Base-by-base conservation (phyloP, 2,113 vertebrate genomes). In the Leptobrachium ailaonicum region DNA sequence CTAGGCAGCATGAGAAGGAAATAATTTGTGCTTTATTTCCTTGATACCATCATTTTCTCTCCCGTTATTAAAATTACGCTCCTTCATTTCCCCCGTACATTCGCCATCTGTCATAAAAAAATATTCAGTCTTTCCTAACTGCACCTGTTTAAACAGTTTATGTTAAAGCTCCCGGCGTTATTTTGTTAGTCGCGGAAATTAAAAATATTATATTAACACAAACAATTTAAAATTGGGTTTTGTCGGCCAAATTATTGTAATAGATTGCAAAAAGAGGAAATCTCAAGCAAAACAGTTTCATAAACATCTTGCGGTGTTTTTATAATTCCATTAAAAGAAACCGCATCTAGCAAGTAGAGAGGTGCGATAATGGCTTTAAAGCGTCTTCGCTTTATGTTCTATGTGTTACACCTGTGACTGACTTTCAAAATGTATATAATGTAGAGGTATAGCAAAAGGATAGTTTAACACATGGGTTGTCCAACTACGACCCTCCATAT, bases 71-170 rank as follows among this genome's bases (percentile, higher is more conserved):
- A 80, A 67, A 58, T 66, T 58, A 71, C n/a, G 60, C 77, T 45
- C 56, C 54, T 73, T 67, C 1, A 80, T 67, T 80, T 66, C 77
- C 70, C 20, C 70, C 58, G 77, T 67, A 58, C 73, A 73, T 66
- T 80, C 43, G 47, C 77, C 77, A 80, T 80, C 62, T 80, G 71
- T 73, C 77, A 20, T 73, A 47, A 73, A 66, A 14, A 67, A 73
- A 50, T 66, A 66, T 45, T 73, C 68, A 73, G 58, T 54, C 64
- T 73, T 73, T 80, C 20, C 47, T 60, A 56, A 73, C 58, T 56
- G 63, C 71, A 80, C 71, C 77, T 80, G 71, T 40, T 56, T 43
- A 58, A 32, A 64, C 62, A 64, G 62, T 64, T 64, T 20, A 64
- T 64, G 62, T 20, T 13, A 64, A 64, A 32, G 62, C 62, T 5